These are phyloP conservation scores for Xiphophorus birchmanni DNA, from an alignment of 2,797 vertebrate species.

Conservation along the genomic window DNA sequence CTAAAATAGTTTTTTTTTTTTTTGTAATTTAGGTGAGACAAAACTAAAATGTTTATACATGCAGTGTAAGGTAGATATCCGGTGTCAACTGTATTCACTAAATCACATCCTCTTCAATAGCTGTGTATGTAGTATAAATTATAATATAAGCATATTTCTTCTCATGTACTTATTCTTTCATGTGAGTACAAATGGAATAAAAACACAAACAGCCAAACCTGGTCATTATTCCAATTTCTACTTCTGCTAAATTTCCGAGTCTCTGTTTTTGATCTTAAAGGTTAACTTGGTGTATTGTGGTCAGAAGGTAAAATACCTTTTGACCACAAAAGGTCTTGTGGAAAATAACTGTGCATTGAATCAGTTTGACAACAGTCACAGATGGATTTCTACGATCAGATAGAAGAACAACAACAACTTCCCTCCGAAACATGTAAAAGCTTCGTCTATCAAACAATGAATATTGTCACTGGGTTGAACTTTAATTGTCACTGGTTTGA, in stretches of 20 bases:
- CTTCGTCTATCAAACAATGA: background rate
- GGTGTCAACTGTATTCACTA: background rate
- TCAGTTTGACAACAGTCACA: conserved; percentile 61
- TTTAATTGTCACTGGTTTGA: background rate
- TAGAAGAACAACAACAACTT: background rate
- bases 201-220: conserved; percentile 18
- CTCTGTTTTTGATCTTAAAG: conserved; percentile 48
- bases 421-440: background rate
- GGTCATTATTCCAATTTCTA: conserved; percentile 30
- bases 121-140: conserved; percentile 2
- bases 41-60: background rate
- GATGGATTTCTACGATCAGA: conserved; percentile 4
- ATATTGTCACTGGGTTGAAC: background rate
- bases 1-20: no score
- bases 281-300: conserved; percentile 60
- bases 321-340: background rate
- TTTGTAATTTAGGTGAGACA: background rate
- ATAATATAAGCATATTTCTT: background rate
- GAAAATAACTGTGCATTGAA: conserved; percentile 58
- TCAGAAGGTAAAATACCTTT: conserved; percentile 59
- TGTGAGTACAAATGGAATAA: background rate
- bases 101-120: background rate
- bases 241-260: conserved; percentile 34
- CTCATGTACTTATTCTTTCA: conserved; percentile 8
- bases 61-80: background rate